Evolutionary conservation across 2,888 invertebrate species (phyloP).

Genomic region (Pseudococcus viburni): DNA sequence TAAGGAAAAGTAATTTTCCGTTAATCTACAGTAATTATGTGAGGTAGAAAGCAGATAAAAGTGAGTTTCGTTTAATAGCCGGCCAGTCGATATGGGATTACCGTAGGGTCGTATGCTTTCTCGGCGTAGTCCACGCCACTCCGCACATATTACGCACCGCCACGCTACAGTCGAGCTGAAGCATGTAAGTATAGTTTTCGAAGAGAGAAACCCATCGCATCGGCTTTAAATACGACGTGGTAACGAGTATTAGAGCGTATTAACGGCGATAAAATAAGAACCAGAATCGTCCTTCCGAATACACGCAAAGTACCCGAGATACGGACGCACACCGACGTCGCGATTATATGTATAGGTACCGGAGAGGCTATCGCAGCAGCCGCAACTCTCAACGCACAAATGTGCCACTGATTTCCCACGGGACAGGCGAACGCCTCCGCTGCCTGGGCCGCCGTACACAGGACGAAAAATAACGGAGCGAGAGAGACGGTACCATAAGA

Average conservation of each 20-base stretch:
- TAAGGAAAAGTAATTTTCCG: conserved; percentile 51
- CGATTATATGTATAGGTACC: background rate
- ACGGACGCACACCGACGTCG: background rate
- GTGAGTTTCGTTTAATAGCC: conserved; percentile 48
- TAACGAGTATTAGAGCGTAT: conserved; percentile 50
- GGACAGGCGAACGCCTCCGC: conserved; percentile 3
- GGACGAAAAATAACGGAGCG: background rate
- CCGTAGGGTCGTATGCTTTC: background rate
- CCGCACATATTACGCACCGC: background rate
- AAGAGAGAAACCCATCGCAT: background rate
- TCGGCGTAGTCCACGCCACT: background rate
- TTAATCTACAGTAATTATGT: conserved; percentile 48
- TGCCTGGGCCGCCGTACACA: background rate
- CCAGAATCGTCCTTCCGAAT: background rate
- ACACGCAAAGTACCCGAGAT: background rate
- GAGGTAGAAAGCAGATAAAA: conserved; percentile 40
- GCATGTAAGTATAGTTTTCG: background rate
- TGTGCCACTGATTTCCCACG: conserved; percentile 27
- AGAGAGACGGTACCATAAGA: background rate
- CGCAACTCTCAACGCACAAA: conserved; percentile 39
- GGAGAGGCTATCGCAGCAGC: conserved; percentile 13
- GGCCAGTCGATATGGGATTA: conserved; percentile 46
- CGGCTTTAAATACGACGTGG: conserved; percentile 42
- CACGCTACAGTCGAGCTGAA: background rate
- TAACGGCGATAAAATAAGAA: conserved; percentile 17